phyloP scores from a whole-genome alignment of 2,113 vertebrate species.

The Festucalex cinctus region DNA sequence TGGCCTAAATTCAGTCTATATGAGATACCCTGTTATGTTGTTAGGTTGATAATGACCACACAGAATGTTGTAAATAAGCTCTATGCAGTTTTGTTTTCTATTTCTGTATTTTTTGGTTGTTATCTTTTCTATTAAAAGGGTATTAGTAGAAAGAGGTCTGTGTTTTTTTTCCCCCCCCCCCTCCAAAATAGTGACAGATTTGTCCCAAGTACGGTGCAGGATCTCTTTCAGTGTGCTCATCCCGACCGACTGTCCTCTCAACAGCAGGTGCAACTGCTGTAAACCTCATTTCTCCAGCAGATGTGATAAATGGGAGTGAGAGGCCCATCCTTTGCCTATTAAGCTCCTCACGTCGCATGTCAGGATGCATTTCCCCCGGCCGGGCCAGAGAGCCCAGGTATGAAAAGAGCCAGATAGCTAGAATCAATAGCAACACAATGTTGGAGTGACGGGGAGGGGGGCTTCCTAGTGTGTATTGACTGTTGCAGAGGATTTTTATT shows the following conservation, averaged over 20 bases:
- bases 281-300: conserved; percentile 66
- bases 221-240: conserved; percentile 18
- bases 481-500: conserved; percentile 60
- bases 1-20: conserved; percentile 15
- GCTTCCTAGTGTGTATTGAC: conserved; percentile 61
- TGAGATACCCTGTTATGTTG: conserved; percentile 35
- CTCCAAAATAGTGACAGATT: conserved; percentile 52
- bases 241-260: conserved; percentile 24
- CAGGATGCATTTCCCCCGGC: conserved; percentile 66
- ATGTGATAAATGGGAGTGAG: conserved; percentile 69
- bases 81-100: conserved; percentile 61
- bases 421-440: conserved; percentile 79
- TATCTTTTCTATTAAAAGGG: conserved; percentile 73
- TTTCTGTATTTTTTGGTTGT: conserved; percentile 59
- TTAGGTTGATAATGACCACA: conserved; percentile 49
- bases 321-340: conserved; percentile 72
- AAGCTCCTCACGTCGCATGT: conserved; percentile 67
- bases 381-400: conserved; percentile 67
- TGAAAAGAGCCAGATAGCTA: conserved; percentile 65
- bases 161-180: conserved; percentile 4
- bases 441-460: conserved; percentile 65
- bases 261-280: conserved; percentile 68
- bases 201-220: conserved; percentile 19
- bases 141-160: conserved; percentile 35
- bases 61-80: conserved; percentile 66